A percentile compares a stretch with the other conserved stretches of the same genome.
These are phyloP conservation scores for Eutrigla gurnardus DNA, from an alignment of 2,797 vertebrate genomes.

Conservation along the genomic window DNA sequence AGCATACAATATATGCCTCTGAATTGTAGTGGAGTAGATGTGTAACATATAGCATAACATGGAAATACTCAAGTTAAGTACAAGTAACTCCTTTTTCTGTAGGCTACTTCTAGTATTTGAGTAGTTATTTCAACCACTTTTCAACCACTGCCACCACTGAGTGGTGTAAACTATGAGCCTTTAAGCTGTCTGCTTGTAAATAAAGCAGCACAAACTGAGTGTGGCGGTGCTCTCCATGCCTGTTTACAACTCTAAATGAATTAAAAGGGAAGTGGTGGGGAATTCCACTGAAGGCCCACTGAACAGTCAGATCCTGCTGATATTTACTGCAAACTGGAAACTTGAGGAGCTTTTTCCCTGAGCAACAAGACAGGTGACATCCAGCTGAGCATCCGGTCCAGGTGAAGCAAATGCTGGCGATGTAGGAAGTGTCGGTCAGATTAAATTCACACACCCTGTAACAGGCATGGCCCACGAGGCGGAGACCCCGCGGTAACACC, in stretches of 20 bases:
- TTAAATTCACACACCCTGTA: too few relatives aligned
- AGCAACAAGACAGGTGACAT: not conserved
- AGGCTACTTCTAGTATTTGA: not conserved
- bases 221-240: not conserved
- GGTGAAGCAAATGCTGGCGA: not conserved
- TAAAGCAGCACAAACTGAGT: not conserved
- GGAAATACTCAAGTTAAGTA: not conserved
- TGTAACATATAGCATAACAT: not conserved
- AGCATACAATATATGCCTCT: too few relatives aligned
- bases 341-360: not conserved
- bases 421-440: not conserved
- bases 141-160: not conserved
- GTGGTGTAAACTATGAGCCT: not conserved
- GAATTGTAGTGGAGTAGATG: not conserved
- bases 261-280: slow-evolving; percentile 54
- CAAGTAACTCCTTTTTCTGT: not conserved
- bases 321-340: not conserved
- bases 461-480: too few relatives aligned
- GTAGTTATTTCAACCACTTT: not conserved
- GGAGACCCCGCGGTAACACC: not conserved
- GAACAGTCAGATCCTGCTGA: not conserved
- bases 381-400: not conserved
- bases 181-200: not conserved
- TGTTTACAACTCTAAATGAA: slow-evolving; percentile 39
- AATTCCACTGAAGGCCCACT: slow-evolving; percentile 55